Conservation (phyloP, 1,140 invertebrate genomes). For the Spodoptera litura region DNA sequence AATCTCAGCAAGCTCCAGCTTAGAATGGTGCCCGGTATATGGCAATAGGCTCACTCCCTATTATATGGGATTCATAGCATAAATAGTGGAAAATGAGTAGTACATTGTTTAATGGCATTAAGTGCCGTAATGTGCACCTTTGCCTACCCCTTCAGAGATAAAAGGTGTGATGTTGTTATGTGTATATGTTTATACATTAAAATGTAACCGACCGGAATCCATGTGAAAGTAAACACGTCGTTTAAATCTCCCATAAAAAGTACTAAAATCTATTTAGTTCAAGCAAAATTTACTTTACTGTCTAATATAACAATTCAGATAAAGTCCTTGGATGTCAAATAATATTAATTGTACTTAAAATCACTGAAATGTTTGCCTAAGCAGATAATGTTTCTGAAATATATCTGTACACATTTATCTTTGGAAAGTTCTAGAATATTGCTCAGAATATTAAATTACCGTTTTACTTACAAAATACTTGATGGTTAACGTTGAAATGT, state of each 20-base stretch:
- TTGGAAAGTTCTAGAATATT: conserved; percentile 5
- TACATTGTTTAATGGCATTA: too few relatives aligned
- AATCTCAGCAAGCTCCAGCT: too few relatives aligned
- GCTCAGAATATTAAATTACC: conserved; percentile 5
- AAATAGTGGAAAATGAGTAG: too few relatives aligned
- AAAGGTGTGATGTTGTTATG: too few relatives aligned
- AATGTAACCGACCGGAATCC: not conserved
- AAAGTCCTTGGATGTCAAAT: conserved; percentile 16
- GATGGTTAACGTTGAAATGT: not conserved
- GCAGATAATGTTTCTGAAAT: conserved; percentile 20
- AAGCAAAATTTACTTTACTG: conserved; percentile 23
- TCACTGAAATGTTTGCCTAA: conserved; percentile 29
- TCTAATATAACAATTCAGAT: conserved; percentile 27
- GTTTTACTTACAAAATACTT: not conserved
- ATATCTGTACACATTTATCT: conserved; percentile 5
- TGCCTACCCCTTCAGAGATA: too few relatives aligned
- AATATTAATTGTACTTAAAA: conserved; percentile 37
- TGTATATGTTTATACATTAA: not conserved
- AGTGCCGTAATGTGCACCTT: too few relatives aligned
- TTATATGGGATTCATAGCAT: too few relatives aligned
- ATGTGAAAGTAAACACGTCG: conserved; percentile 2
- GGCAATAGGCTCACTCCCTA: too few relatives aligned
- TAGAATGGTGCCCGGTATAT: too few relatives aligned
- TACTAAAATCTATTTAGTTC: conserved; percentile 13
- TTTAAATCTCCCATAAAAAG: conserved; percentile 15